Evolutionary conservation across 1,140 invertebrate species (phyloP), one percentile per base, ranked within the genome.

Genomic region (Asbolus verrucosus): DNA sequence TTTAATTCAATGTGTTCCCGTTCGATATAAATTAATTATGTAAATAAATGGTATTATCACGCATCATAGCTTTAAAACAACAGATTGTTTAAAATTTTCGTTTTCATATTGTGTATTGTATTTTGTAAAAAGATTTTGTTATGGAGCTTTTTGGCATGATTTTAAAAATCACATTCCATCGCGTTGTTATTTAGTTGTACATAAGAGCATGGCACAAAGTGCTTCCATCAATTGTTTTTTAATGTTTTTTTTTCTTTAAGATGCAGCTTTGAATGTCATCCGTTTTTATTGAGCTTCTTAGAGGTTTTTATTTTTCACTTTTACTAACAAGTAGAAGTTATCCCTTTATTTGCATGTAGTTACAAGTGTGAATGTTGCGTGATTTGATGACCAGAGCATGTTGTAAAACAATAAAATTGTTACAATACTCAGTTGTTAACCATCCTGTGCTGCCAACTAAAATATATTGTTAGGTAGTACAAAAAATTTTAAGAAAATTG

Each of bases 241-340:
- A 54, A 13, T 54, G 11, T 27, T 15, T 39, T 62, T 62, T 33
- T 16, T 18, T 15, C 24, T 46, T 46, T 4, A 5, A 62, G 36
- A 62, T 36, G 59, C 33, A 65, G 62, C 62, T 65, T 65, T 65
- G 27, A 65, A 43, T 65, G 39, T 65, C 18, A 39, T 65, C 62
- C 62, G 62, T 65, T 65, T 65, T 65, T 65, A 65, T 65, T 65
- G 62, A 54, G 59, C 33, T 19, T 30, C 27, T 31, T 31, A 31
- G 21, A 13, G n/a, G n/a, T n/a, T n/a, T n/a, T n/a, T n/a, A n/a
- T 65, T 30, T 18, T 43, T 27, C 41, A 30, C 36, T 46, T 13
- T 30, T 43, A 63, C 61, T 63, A 63, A 63, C 61, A 36, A 15
- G n/a, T 36, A 36, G 33, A 8, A n/a, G 14, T 62, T 59, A 5